Evolutionary conservation across 2,888 invertebrate species (phyloP).

Genomic region (Gandaritis pyraliata): DNA sequence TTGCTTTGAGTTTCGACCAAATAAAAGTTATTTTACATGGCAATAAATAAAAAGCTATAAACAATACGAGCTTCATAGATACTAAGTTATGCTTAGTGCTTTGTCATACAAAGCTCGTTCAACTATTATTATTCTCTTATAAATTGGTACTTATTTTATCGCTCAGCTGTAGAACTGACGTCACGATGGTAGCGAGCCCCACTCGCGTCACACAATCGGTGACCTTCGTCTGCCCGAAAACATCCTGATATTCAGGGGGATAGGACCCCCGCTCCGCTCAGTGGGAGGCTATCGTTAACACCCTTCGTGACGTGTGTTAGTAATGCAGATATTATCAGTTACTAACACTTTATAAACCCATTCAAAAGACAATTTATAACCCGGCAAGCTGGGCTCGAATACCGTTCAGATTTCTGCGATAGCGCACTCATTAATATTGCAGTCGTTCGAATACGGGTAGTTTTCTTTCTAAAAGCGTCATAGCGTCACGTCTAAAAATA

Average conservation of each 20-base stretch:
- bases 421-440: constrained; percentile 31
- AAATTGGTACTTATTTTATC: constrained; percentile 61
- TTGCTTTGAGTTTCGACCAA: constrained; percentile 38
- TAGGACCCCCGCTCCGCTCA: constrained; percentile 34
- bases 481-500: constrained; percentile 81
- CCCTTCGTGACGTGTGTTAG: constrained; percentile 30
- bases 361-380: constrained; percentile 19
- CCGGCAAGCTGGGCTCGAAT: background rate
- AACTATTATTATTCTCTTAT: constrained; percentile 25
- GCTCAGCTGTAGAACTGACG: constrained; percentile 59
- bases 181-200: constrained; percentile 60
- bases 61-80: background rate
- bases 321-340: constrained; percentile 21
- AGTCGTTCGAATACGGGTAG: constrained; percentile 23
- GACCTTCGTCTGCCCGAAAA: constrained; percentile 49
- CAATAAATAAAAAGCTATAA: background rate
- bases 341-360: constrained; percentile 3
- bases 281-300: constrained; percentile 39
- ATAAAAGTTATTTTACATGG: constrained; percentile 14
- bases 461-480: constrained; percentile 52
- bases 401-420: constrained; percentile 18
- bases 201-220: constrained; percentile 61
- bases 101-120: background rate
- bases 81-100: background rate
- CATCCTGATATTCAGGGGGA: constrained; percentile 41